phyloP scores from a whole-genome alignment of 2,888 invertebrate genomes.

The Hirtodrosophila cameraria region DNA sequence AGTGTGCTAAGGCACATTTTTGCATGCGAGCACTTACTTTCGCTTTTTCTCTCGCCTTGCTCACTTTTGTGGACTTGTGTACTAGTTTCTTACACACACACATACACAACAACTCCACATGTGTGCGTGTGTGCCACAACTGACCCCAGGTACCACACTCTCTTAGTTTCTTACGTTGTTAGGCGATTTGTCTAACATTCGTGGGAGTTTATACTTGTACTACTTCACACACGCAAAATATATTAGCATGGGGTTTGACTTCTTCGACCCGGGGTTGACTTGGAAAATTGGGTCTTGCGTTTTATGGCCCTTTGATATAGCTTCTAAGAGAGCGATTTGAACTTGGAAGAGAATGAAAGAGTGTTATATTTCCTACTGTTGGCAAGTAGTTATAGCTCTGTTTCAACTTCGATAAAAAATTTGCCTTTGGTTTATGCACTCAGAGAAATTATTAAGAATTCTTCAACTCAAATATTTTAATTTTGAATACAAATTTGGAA shows the following conservation, averaged over 20 bases:
- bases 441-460: too few species aligned
- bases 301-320: conserved; percentile 17
- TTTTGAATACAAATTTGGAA: too few species aligned
- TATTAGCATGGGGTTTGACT: conserved; percentile 40
- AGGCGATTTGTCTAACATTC: conserved; percentile 42
- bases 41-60: conserved; percentile 33
- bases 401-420: not conserved
- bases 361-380: not conserved
- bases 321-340: conserved; percentile 32
- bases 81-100: conserved; percentile 22
- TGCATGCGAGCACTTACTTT: conserved; percentile 76
- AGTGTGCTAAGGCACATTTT: conserved; percentile 48
- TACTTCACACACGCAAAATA: conserved; percentile 57
- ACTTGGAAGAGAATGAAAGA: conserved; percentile 29
- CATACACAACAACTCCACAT: conserved; percentile 10
- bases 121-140: conserved; percentile 15
- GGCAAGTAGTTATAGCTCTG: not conserved
- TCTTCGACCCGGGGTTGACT: not conserved
- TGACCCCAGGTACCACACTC: conserved; percentile 37
- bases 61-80: conserved; percentile 24
- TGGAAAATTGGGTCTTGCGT: conserved; percentile 41
- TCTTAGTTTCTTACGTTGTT: conserved; percentile 22
- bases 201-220: conserved; percentile 48
- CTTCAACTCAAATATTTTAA: too few species aligned
- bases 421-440: too few species aligned